These are phyloP conservation scores for Copidosoma aretas DNA, from an alignment of 2,888 invertebrate species.

Conservation along the genomic window DNA sequence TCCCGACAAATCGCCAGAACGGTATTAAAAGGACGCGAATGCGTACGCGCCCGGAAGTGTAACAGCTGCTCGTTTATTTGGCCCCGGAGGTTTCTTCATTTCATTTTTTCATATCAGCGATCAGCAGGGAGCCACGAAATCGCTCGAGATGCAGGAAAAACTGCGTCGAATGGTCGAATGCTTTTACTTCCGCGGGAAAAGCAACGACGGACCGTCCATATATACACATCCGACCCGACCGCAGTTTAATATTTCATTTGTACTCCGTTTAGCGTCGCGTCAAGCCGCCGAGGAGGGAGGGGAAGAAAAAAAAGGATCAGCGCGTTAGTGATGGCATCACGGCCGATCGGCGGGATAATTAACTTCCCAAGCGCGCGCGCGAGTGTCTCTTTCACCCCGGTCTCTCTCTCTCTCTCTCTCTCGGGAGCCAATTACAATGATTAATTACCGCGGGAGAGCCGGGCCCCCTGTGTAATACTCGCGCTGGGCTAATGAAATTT, in stretches of 20 bases:
- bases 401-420: conserved; percentile 5
- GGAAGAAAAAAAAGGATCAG: too few species aligned
- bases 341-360: conserved; percentile 30
- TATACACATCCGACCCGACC: background rate
- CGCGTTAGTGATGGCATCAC: background rate
- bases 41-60: too few species aligned
- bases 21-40: too few species aligned
- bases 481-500: conserved; percentile 26
- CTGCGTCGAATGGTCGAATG: too few species aligned
- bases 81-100: too few species aligned
- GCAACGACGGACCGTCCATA: too few species aligned
- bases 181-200: too few species aligned
- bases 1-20: too few species aligned
- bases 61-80: too few species aligned
- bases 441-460: conserved; percentile 25
- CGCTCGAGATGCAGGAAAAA: too few species aligned
- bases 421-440: conserved; percentile 31
- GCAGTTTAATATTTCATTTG: conserved; percentile 28
- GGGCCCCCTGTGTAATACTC: too few species aligned
- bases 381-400: conserved; percentile 5
- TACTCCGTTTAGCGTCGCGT: conserved; percentile 29
- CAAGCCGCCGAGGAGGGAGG: background rate
- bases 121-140: too few species aligned
- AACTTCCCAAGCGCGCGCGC: conserved; percentile 13
- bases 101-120: background rate